Conservation (phyloP, 2,797 vertebrate genomes). For the Callimico goeldii region DNA sequence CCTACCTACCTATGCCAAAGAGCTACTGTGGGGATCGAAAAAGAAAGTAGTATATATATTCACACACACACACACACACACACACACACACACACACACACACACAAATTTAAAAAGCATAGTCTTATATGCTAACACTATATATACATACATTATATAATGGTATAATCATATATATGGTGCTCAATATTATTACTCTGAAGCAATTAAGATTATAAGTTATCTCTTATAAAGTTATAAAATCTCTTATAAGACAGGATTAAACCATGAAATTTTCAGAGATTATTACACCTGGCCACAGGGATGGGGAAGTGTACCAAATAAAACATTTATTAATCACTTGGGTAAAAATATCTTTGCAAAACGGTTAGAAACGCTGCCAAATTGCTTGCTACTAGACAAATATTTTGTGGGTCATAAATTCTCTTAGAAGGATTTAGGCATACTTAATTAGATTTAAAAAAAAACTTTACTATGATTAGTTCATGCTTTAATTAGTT, state of each 20-base stretch:
- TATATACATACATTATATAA: neutral
- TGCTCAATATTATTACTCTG: neutral
- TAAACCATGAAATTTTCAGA: constrained; percentile 40
- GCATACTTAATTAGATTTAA: constrained; percentile 56
- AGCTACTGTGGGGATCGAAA: neutral
- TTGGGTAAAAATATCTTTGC: constrained; percentile 50
- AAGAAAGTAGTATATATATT: neutral
- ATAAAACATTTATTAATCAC: constrained; percentile 55
- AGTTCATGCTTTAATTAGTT: constrained; percentile 50
- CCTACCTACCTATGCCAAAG: neutral
- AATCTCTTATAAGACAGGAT: too few relatives aligned
- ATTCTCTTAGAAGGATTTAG: constrained; percentile 50
- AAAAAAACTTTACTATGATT: neutral
- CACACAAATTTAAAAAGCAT: neutral
- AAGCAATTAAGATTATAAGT: neutral
- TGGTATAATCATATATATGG: neutral
- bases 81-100: accelerated
- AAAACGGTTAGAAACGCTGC: constrained; percentile 62
- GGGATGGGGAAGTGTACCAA: neutral
- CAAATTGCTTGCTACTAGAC: constrained; percentile 56
- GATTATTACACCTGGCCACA: constrained; percentile 38
- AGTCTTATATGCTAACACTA: neutral
- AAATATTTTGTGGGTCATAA: constrained; percentile 65
- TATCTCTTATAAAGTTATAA: too few relatives aligned
- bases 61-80: neutral